Conservation (phyloP, 2,797 vertebrate species). For the Luscinia luscinia region DNA sequence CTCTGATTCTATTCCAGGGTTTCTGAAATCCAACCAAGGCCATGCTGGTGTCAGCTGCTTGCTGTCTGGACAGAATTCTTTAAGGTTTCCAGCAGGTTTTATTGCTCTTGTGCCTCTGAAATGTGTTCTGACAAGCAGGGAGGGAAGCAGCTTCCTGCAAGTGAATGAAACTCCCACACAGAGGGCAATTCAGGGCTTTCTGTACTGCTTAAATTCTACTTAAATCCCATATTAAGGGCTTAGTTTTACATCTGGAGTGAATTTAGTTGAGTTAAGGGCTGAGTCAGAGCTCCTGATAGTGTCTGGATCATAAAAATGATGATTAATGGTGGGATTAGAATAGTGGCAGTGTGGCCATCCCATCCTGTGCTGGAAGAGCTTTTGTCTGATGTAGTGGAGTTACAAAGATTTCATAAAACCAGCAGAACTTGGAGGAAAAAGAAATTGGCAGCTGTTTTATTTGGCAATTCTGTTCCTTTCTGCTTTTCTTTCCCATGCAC, state of each 20-base stretch:
- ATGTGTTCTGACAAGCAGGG: background rate
- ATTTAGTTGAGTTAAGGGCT: background rate
- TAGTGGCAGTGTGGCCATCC: background rate
- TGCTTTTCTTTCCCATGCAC: background rate
- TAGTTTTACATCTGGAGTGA: constrained; percentile 38
- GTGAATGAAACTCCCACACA: background rate
- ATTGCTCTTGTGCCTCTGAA: background rate
- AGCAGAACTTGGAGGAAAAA: background rate
- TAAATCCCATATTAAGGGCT: constrained; percentile 28
- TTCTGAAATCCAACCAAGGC: background rate
- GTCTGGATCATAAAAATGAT: background rate
- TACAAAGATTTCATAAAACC: background rate
- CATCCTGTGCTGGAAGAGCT: background rate
- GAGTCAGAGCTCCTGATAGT: background rate
- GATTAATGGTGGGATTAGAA: background rate
- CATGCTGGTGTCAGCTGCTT: background rate
- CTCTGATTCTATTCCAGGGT: background rate
- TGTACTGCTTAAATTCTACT: background rate
- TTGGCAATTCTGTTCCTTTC: background rate
- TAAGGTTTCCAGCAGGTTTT: background rate
- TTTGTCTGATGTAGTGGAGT: background rate
- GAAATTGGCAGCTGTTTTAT: background rate
- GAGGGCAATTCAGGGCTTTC: constrained; percentile 5
- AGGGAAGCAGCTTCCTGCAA: constrained; percentile 13
- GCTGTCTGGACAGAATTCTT: background rate